A percentile compares a stretch with the other conserved stretches of the same genome.
Conservation (phyloP, 2,888 invertebrate genomes). For the Synanthedon myopaeformis region DNA sequence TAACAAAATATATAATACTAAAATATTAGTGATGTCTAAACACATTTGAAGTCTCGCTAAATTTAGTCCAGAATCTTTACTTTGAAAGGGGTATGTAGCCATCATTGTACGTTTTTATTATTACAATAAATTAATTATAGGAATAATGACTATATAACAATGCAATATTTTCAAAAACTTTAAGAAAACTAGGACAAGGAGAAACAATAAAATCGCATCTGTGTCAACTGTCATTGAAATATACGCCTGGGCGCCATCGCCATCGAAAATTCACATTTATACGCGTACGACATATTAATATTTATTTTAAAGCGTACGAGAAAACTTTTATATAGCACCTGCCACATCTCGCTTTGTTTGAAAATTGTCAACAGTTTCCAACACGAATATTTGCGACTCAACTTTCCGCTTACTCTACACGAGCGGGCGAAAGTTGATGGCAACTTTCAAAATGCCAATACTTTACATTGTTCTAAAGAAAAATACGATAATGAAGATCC, state of each 20-base stretch:
- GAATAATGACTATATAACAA: too few relatives aligned
- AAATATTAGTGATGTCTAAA: too few relatives aligned
- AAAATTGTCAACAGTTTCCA: conserved; percentile 22
- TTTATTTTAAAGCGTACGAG: neutral
- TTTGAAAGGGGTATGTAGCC: too few relatives aligned
- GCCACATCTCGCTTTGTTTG: conserved; percentile 24
- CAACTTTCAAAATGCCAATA: neutral
- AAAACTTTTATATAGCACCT: conserved; percentile 22
- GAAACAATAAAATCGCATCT: neutral
- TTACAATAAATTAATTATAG: too few relatives aligned
- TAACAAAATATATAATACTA: too few relatives aligned
- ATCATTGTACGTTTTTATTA: too few relatives aligned
- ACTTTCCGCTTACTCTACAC: conserved; percentile 2
- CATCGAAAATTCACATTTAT: neutral
- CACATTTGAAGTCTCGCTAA: too few relatives aligned
- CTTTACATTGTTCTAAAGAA: neutral
- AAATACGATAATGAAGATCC: neutral
- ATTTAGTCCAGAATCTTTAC: too few relatives aligned
- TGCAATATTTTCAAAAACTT: too few relatives aligned
- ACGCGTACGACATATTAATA: neutral
- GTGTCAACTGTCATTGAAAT: neutral
- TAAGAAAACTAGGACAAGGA: neutral
- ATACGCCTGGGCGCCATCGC: neutral
- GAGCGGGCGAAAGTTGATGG: neutral
- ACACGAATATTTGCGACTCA: conserved; percentile 13